Base-by-base conservation (phyloP, 2,888 invertebrate species). In the Euphydryas editha region DNA sequence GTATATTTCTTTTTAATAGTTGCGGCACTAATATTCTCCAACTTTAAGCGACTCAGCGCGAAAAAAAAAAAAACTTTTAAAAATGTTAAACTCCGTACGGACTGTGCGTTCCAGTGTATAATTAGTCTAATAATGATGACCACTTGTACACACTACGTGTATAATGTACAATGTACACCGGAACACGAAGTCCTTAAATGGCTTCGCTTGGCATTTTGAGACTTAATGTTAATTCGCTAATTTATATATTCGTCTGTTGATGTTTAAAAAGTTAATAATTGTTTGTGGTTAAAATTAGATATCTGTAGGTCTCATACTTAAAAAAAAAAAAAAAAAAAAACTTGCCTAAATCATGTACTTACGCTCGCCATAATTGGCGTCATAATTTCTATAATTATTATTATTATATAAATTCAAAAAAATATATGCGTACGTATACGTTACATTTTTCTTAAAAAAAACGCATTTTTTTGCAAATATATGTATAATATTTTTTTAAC, bases 1-100 rank as follows among this genome's bases (percentile, higher is more conserved):
- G 59, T 63, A 60, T 67, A 65, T 66, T 68, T 64, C 61, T 72
- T 47, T 64, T 42, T 69, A 86, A 69, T 88, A 91, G 91, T 84
- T 88, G 90, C 78, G 88, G 86, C 8, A 84, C 90, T 0, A 89
- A 90, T 0, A 88, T 92, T 1, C 80, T 92, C 1, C 90, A 30
- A 30, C 30, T 30, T 2, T 30, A 30, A 30, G 1, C 30, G 30
- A 30, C 30, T 30, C 30, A 8, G 30, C 30, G 30, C 30, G 30
- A 30, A 30, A 24, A 24, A 4, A 24, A 24, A 24, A 24, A 24
- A 7, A n/a, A n/a, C n/a, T n/a, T n/a, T n/a, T n/a, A n/a, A 2
- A 30, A 30, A 30, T 30, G 5, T 1, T 30, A 30, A 30, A 8
- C 30, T 8, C 8, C 8, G 30, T 30, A 30, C 30, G 30, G 30